Evolutionary conservation across 2,113 vertebrate species (phyloP), one percentile per base, ranked within the genome.

Genomic region (Prunella himalayana): DNA sequence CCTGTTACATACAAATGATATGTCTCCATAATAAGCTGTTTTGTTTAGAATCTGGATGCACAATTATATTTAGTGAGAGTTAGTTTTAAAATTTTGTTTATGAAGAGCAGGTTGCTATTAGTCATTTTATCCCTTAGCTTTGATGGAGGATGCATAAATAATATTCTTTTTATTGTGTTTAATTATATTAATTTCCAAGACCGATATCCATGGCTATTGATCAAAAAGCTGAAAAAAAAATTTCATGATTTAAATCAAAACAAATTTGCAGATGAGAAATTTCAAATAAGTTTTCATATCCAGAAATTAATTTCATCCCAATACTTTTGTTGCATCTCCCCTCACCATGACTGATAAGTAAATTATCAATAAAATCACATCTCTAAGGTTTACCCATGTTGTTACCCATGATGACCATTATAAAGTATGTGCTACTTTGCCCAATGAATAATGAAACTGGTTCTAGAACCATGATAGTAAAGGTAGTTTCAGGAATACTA

Each of bases 241-340:
- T 2, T 10, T 49, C 4, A 49, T 30, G 0, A 47, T 83, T 83
- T 60, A 69, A 91, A 95, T 17, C 2, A 65, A 77, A 83, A 44
- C 3, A 50, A 51, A n/a, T 21, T 8, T 51, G 10, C 61, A 78
- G 24, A 39, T 7, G 13, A 57, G 10, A 73, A 53, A 59, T 75
- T 13, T 90, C 6, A 57, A 66, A 9, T 30, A 75, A 60, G 2
- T 3, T 64, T 79, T 82, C 13, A 47, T 53, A 64, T 13, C 23
- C 9, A 56, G 10, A 3, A 11, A 42, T 42, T 23, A 54, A 54
- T 64, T 85, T 75, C 8, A 63, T 39, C 8, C 11, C 9, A 25
- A 7, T 1, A 2, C 11, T 85, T 70, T 35, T 79, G 5, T 56
- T 70, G 2, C 30, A 6, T 23, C 1, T 3, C 4, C 5, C 7